Evolutionary conservation across 2,888 invertebrate species (phyloP).

Genomic region (Allophyes oxyacanthae): DNA sequence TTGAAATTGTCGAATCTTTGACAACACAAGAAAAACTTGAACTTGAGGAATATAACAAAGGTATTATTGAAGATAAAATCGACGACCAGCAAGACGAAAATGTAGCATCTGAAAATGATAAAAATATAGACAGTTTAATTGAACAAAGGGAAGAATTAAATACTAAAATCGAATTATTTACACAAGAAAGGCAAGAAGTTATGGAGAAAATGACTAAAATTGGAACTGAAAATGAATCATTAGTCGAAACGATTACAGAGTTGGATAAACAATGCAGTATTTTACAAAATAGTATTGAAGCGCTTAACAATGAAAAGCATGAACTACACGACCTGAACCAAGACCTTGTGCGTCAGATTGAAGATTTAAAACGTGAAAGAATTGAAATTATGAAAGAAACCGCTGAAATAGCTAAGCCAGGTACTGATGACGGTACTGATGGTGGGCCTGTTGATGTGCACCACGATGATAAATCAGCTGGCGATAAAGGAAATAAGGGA

Average conservation of each 20-base stretch:
- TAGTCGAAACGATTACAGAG: constrained; percentile 85
- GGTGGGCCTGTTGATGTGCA: constrained; percentile 67
- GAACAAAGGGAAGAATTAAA: constrained; percentile 91
- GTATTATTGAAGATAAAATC: constrained; percentile 70
- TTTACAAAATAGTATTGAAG: constrained; percentile 80
- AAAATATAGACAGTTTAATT: constrained; percentile 89
- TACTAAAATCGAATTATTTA: constrained; percentile 91
- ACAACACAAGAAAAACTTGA: constrained; percentile 92
- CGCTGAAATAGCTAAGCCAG: constrained; percentile 74
- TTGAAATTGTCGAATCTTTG: constrained; percentile 92
- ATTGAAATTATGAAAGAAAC: constrained; percentile 83
- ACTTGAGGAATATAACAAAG: constrained; percentile 91
- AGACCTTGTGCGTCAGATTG: constrained; percentile 80
- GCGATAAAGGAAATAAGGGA: constrained; percentile 77
- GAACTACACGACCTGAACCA: constrained; percentile 73
- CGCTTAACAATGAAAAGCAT: constrained; percentile 83
- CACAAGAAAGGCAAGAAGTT: constrained; percentile 91
- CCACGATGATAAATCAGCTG: constrained; percentile 77
- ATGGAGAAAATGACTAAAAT: constrained; percentile 91
- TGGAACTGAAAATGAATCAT: constrained; percentile 89
- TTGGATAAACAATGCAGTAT: constrained; percentile 85
- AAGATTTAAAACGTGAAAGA: constrained; percentile 80
- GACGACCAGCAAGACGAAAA: constrained; percentile 62
- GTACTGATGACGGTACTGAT: constrained; percentile 73
- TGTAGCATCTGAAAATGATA: constrained; percentile 75